These are phyloP conservation scores for Myioborus melanocephalus DNA, from an alignment of 2,797 vertebrate genomes.

Conservation along the genomic window DNA sequence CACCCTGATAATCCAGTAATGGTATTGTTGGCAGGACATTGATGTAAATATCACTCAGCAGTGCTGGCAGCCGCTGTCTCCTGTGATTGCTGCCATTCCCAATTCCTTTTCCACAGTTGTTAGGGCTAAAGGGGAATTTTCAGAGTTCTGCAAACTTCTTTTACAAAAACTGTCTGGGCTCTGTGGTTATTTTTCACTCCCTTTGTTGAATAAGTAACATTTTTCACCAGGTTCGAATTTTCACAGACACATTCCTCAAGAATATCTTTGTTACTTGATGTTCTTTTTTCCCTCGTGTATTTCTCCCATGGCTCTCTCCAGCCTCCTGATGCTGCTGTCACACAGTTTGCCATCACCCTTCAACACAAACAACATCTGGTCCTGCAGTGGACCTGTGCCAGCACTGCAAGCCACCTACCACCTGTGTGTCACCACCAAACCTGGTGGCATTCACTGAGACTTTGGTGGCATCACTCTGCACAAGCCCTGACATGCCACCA, in stretches of 20 bases:
- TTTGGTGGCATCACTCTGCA: neutral
- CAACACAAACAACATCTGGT: neutral
- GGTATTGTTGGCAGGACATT: slow-evolving; percentile 52
- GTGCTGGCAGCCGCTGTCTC: slow-evolving; percentile 40
- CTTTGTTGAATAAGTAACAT: neutral
- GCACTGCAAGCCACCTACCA: neutral
- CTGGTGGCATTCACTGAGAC: neutral
- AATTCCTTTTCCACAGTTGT: neutral
- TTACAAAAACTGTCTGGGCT: neutral
- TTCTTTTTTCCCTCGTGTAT: neutral
- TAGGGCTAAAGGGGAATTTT: neutral
- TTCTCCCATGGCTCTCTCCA: neutral
- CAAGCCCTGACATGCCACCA: neutral
- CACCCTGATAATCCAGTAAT: slow-evolving; percentile 63
- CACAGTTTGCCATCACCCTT: accelerated
- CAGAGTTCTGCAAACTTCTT: neutral
- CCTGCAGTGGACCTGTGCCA: neutral
- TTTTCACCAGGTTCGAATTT: neutral
- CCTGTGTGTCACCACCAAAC: neutral
- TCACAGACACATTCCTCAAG: neutral
- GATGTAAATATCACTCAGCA: slow-evolving; percentile 54
- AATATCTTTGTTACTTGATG: neutral
- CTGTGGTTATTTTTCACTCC: neutral
- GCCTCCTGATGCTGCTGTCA: neutral
- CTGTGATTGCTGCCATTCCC: neutral